Conservation (phyloP, 2,888 invertebrate species). For the Deilephila porcellus region DNA sequence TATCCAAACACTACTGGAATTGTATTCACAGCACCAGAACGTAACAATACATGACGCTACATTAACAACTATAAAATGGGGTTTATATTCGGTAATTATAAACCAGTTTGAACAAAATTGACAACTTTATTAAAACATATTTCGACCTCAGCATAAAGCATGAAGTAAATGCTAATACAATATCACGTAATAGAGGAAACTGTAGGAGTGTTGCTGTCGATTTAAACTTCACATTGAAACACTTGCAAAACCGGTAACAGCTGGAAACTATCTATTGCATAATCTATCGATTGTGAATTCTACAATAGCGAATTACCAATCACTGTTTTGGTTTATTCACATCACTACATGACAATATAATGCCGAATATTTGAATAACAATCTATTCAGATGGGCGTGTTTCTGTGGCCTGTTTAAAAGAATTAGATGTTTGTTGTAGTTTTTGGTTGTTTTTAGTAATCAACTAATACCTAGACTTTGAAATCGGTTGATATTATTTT, state of each 20-base stretch:
- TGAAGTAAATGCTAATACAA: constrained; percentile 12
- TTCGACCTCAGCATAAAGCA: constrained; percentile 1
- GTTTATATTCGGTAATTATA: no score
- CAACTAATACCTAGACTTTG: neutral
- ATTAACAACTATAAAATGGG: no score
- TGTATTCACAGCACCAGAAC: no score
- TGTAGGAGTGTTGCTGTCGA: constrained; percentile 24
- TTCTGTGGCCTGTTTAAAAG: neutral
- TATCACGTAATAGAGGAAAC: constrained; percentile 19
- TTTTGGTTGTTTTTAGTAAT: constrained; percentile 3
- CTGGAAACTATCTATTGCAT: constrained; percentile 24
- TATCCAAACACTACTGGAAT: neutral
- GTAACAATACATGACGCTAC: no score
- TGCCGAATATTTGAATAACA: neutral
- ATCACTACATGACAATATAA: constrained; percentile 9
- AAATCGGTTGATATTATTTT: neutral
- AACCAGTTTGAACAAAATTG: neutral
- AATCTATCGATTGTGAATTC: constrained; percentile 23
- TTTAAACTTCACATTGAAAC: constrained; percentile 30
- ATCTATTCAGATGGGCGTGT: neutral
- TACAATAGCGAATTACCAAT: constrained; percentile 7
- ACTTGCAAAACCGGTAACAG: constrained; percentile 28
- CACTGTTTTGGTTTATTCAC: constrained; percentile 22
- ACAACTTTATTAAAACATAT: neutral
- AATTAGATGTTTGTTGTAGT: neutral